phyloP scores from a whole-genome alignment of 2,113 vertebrate species.

The western clawed frog (Xenopus tropicalis) region DNA sequence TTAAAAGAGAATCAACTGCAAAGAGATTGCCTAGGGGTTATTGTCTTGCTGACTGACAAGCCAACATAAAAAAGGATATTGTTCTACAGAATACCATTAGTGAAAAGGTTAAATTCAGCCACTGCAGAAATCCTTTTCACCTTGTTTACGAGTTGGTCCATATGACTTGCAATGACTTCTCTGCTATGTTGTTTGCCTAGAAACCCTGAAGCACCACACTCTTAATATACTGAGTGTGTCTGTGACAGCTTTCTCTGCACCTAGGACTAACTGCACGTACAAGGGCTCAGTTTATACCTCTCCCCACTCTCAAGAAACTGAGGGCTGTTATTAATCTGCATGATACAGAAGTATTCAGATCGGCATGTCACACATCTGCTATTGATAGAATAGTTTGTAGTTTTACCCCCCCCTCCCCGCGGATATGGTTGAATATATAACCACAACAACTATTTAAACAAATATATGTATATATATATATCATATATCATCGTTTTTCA shows the following conservation, averaged over 20 bases:
- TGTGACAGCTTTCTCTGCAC: too few relatives aligned
- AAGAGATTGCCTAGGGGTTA: too few relatives aligned
- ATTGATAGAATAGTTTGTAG: not conserved
- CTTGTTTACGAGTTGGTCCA: too few relatives aligned
- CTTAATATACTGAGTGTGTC: too few relatives aligned
- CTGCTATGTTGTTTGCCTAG: not conserved
- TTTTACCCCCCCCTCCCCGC: not conserved
- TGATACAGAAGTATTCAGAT: slow-evolving; percentile 23
- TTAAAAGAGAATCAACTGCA: too few relatives aligned
- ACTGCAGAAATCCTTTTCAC: too few relatives aligned
- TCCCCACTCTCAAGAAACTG: slow-evolving; percentile 1
- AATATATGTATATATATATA: not conserved
- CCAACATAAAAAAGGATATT: not conserved
- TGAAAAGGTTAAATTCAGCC: too few relatives aligned
- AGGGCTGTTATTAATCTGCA: slow-evolving; percentile 20
- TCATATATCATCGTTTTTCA: not conserved
- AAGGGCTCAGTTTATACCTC: not conserved
- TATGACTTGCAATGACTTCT: slow-evolving; percentile 3
- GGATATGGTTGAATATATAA: too few relatives aligned
- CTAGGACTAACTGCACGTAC: slow-evolving; percentile 1
- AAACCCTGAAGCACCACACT: not conserved
- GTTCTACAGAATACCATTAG: not conserved
- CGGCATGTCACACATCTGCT: slow-evolving; percentile 3
- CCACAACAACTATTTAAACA: not conserved
- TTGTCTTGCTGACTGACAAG: too few relatives aligned